Evolutionary conservation across 2,113 vertebrate species (phyloP), one percentile per base, ranked within the genome.

Genomic region (Sorex araneus): DNA sequence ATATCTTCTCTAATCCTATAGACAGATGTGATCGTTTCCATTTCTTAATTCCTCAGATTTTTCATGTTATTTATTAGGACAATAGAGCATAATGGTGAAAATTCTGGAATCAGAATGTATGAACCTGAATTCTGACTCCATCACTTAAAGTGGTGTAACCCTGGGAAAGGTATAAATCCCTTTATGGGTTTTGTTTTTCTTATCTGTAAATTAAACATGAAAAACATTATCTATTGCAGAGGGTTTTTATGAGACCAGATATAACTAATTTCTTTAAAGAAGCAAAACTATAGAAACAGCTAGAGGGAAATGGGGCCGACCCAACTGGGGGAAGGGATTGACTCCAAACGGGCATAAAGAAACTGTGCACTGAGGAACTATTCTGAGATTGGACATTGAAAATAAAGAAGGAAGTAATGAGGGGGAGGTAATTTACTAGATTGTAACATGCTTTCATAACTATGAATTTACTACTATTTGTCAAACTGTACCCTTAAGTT

Each of bases 121-220:
- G 45, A 32, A 32, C 32, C 19, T 19, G 25, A 40, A 83, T 86
- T n/a, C 32, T 80, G 54, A 36, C 16, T 66, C 28, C 28, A 36
- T 85, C 47, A 67, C 36, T 67, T 77, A 47, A 6, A 73, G 16
- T 25, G 69, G 45, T 8, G 7, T 92, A 60, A 79, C 66, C 66
- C 54, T 75, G 80, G 36, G 8, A 30, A 40, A 54, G 6, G 81
- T 74, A 45, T 8, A 74, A 70, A 36, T 87, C 64, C 32, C 47
- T 70, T 28, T 87, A 18, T 34, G 28, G 25, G 57, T 60, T 78
- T 95, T 69, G 64, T 91, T 79, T 92, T 91, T 75, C 43, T 67
- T 76, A 84, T 84, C 86, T 96, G 13, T 77, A 84, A 93, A 57
- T 91, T 78, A 84, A 23, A 60, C 18, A 60, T 21, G 43, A 93